Base-by-base conservation (phyloP, 2,888 invertebrate genomes). In the Drosophila ochracea region DNA sequence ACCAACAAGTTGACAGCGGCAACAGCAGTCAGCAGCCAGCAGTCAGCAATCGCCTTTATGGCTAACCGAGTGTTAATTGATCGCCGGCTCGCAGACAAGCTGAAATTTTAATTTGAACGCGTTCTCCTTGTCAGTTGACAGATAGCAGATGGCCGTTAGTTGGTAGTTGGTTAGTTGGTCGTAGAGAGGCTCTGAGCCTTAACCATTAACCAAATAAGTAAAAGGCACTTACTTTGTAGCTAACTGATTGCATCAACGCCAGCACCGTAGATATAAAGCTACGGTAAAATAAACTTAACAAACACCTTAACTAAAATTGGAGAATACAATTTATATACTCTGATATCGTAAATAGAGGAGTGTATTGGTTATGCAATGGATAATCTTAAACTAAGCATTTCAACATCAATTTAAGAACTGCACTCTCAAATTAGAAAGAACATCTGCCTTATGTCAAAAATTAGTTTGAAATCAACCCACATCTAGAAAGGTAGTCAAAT, bases 51-150 rank as follows among this genome's bases (percentile, higher is more conserved):
- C 43, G 37, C 28, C 43, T 54, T 58, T 59, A 61, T 66, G 65
- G 58, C 73, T 21, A 31, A 39, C 57, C 50, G 63, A 57, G 86
- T 80, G 80, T 77, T 81, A 80, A 80, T 88, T 84, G 88, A 84
- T 84, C 68, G 59, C 62, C 37, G 66, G 68, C 61, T 25, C 54
- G 11, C 13, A 60, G 64, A 54, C 58, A 71, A 73, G 53, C 76
- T 82, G 70, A 75, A 83, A 73, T 76, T 80, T 73, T 67, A 78
- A 72, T 82, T 71, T 41, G 63, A 67, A 47, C 55, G 58, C 13
- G 47, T 65, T 60, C 30, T 65, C 50, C 50, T 66, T 59, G 37
- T 54, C 31, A 35, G 39, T 41, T 41, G 59, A 69, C 67, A 66
- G 67, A 39, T 49, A 37, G 41, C 31, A 35, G n/a, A 21, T 31